Evolutionary conservation across 2,888 invertebrate genomes (phyloP).

Genomic region (Meteorus colon): DNA sequence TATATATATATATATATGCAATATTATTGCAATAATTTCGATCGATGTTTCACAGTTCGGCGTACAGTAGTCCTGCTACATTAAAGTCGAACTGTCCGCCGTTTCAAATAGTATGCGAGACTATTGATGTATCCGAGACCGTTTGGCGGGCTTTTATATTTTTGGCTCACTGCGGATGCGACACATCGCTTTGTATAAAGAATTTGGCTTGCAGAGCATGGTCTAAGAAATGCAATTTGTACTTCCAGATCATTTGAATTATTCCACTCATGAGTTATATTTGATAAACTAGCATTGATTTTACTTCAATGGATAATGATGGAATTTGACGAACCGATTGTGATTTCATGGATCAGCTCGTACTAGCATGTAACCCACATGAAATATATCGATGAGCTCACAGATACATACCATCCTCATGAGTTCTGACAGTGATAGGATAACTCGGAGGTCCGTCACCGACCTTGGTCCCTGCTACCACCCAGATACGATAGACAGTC

Average conservation of each 20-base stretch:
- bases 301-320: not conserved
- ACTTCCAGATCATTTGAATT: not conserved
- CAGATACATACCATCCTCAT: constrained; percentile 97
- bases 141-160: constrained; percentile 74
- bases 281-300: not conserved
- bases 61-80: not conserved
- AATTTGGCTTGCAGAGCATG: constrained; percentile 19
- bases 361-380: not conserved
- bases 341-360: constrained; percentile 27
- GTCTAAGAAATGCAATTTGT: constrained; percentile 6
- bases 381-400: constrained; percentile 22
- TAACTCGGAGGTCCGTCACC: constrained; percentile 96
- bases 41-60: constrained; percentile 3
- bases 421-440: constrained; percentile 93
- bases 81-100: not conserved
- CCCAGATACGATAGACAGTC: constrained; percentile 98
- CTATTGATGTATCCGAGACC: constrained; percentile 33
- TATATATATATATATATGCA: not conserved
- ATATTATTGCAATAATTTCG: not conserved
- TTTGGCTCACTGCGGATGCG: constrained; percentile 66
- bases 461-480: constrained; percentile 95
- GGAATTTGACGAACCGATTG: constrained; percentile 3
- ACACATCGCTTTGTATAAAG: constrained; percentile 27
- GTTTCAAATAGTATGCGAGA: constrained; percentile 27
- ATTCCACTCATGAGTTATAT: not conserved